Conservation (phyloP, 2,797 vertebrate genomes). For the Parauchenoglanis punctatus region DNA sequence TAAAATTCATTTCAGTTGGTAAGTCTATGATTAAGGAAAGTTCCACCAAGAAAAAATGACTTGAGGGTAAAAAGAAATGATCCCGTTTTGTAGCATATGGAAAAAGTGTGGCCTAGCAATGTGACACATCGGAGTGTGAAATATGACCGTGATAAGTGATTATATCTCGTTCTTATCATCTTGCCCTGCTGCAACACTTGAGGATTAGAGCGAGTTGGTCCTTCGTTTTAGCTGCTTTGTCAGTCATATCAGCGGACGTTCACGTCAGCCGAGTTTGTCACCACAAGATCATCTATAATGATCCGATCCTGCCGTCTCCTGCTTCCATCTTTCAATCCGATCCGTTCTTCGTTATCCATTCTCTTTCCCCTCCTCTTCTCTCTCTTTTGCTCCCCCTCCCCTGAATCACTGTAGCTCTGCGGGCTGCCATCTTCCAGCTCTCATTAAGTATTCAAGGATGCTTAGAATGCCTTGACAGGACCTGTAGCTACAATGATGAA, state of each 20-base stretch:
- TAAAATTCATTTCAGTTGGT: background rate
- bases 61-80: conserved; percentile 11
- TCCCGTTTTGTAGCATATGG: background rate
- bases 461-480: conserved; percentile 23
- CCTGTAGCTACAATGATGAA: conserved; percentile 48
- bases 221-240: conserved; percentile 25
- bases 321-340: conserved; percentile 32
- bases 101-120: conserved; percentile 3
- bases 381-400: conserved; percentile 6
- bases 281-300: conserved; percentile 1
- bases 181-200: background rate
- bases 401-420: conserved; percentile 10
- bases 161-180: conserved; percentile 32
- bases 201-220: conserved; percentile 33
- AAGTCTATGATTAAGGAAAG: background rate
- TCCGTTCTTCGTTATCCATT: conserved; percentile 16
- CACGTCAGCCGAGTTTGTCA: conserved; percentile 19
- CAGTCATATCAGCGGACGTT: conserved; percentile 37
- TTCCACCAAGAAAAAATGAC: conserved; percentile 22
- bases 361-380: background rate
- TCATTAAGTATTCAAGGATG: conserved; percentile 38
- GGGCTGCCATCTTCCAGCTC: conserved; percentile 1
- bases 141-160: conserved; percentile 16
- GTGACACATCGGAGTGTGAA: conserved; percentile 12
- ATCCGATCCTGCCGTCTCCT: conserved; percentile 23